These are phyloP conservation scores for Tinea pellionella DNA, from an alignment of 2,888 invertebrate genomes.

Conservation along the genomic window DNA sequence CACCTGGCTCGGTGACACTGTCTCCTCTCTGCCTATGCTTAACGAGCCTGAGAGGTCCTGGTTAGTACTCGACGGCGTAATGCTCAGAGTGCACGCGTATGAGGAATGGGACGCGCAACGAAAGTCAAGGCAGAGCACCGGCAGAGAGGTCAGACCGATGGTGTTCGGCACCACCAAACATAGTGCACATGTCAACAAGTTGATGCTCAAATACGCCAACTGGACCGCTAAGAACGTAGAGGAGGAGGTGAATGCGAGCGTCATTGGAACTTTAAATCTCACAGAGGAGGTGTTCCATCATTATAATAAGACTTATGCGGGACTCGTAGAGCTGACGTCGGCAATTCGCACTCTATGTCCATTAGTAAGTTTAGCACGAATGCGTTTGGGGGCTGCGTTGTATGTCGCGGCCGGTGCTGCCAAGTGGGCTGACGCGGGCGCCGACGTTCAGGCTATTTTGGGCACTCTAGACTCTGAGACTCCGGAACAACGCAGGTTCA, in stretches of 20 bases:
- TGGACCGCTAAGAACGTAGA: constrained; percentile 77
- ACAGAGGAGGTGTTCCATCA: constrained; percentile 72
- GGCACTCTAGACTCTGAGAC: constrained; percentile 79
- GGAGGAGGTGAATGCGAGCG: constrained; percentile 71
- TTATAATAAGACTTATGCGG: constrained; percentile 77
- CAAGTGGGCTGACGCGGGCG: constrained; percentile 53
- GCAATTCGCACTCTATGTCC: constrained; percentile 86
- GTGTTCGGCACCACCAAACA: constrained; percentile 82
- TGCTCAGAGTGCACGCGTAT: constrained; percentile 74
- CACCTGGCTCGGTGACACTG: constrained; percentile 73
- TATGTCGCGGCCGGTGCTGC: constrained; percentile 78
- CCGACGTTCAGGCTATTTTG: constrained; percentile 83
- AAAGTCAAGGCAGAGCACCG: constrained; percentile 38
- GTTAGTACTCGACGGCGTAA: constrained; percentile 79
- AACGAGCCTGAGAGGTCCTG: constrained; percentile 77
- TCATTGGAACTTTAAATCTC: constrained; percentile 73
- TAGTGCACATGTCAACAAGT: constrained; percentile 73
- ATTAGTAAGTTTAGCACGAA: constrained; percentile 73
- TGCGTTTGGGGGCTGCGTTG: constrained; percentile 74
- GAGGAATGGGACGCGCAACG: constrained; percentile 70
- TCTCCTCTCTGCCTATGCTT: constrained; percentile 72
- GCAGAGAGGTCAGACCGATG: constrained; percentile 61
- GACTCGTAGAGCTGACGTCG: constrained; percentile 79
- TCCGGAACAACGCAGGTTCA: constrained; percentile 79
- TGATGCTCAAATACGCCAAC: constrained; percentile 70